A percentile compares a stretch with the other conserved stretches of the same genome.
These are phyloP conservation scores for Blastobasis adustella DNA, from an alignment of 2,888 invertebrate genomes.

Conservation along the genomic window DNA sequence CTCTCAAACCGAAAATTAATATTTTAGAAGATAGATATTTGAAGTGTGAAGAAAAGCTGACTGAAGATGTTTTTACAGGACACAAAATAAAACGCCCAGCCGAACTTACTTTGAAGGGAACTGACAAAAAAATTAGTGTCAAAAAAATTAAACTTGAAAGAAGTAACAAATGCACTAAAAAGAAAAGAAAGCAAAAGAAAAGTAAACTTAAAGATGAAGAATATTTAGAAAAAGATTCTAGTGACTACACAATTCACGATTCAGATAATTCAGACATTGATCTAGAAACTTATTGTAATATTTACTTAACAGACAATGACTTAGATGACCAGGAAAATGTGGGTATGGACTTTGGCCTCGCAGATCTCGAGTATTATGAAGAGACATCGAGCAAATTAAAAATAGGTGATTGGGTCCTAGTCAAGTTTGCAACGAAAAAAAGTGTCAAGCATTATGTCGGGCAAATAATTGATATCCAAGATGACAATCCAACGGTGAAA, in stretches of 20 bases:
- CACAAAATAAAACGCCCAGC: too few relatives aligned
- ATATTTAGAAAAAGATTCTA: neutral
- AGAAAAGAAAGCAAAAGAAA: neutral
- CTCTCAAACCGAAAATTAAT: neutral
- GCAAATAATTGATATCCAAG: constrained; percentile 7
- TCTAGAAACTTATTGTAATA: neutral
- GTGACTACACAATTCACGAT: neutral
- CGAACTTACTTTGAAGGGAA: too few relatives aligned
- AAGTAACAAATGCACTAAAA: neutral
- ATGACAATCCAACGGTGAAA: constrained; percentile 12
- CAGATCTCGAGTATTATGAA: constrained; percentile 6
- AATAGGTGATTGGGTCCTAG: constrained; percentile 11
- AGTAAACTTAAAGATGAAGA: neutral
- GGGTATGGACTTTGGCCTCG: neutral
- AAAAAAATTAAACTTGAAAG: too few relatives aligned
- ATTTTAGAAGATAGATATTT: neutral
- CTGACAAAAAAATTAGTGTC: too few relatives aligned
- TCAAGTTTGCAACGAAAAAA: constrained; percentile 15
- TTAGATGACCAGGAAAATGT: neutral
- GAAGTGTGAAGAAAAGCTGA: neutral
- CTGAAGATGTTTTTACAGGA: neutral
- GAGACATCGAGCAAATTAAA: neutral
- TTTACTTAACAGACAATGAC: neutral
- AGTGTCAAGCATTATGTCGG: constrained; percentile 15
- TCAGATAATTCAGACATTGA: neutral